A percentile compares a stretch with the other conserved stretches of the same genome.
These are phyloP conservation scores for Atherix ibis DNA, from an alignment of 2,888 invertebrate genomes.

Conservation along the genomic window DNA sequence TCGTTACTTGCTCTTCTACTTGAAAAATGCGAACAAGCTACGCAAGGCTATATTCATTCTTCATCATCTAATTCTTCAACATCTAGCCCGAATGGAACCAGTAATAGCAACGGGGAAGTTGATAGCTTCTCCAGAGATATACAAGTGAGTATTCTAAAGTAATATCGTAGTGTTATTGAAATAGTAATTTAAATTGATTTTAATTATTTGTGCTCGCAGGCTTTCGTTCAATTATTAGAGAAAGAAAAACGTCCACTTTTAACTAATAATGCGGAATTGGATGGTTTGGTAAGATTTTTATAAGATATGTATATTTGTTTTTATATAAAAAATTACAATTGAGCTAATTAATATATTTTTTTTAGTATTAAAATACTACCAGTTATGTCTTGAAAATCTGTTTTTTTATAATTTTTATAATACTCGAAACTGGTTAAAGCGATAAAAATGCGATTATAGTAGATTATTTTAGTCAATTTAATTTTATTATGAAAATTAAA, in stretches of 20 bases:
- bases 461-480: too few species aligned
- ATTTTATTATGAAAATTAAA: too few species aligned
- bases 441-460: too few species aligned
- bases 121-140: constrained; percentile 17
- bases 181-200: background rate
- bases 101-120: constrained; percentile 13
- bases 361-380: too few species aligned
- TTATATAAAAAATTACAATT: too few species aligned
- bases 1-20: constrained; percentile 81
- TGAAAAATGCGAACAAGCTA: constrained; percentile 94
- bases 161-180: background rate
- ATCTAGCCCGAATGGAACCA: constrained; percentile 30
- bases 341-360: too few species aligned
- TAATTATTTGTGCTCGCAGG: constrained; percentile 30
- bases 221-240: constrained; percentile 81
- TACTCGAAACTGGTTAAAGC: too few species aligned
- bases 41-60: constrained; percentile 77
- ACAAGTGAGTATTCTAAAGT: constrained; percentile 10
- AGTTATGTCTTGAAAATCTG: too few species aligned
- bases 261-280: constrained; percentile 85
- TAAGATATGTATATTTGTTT: constrained; percentile 1
- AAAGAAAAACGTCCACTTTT: constrained; percentile 72
- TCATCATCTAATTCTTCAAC: constrained; percentile 73
- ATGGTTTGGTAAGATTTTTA: constrained; percentile 58
- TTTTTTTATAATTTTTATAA: too few species aligned